Evolutionary conservation across 2,797 vertebrate species (phyloP), one percentile per base, ranked within the genome.

Genomic region (Varecia variegata): DNA sequence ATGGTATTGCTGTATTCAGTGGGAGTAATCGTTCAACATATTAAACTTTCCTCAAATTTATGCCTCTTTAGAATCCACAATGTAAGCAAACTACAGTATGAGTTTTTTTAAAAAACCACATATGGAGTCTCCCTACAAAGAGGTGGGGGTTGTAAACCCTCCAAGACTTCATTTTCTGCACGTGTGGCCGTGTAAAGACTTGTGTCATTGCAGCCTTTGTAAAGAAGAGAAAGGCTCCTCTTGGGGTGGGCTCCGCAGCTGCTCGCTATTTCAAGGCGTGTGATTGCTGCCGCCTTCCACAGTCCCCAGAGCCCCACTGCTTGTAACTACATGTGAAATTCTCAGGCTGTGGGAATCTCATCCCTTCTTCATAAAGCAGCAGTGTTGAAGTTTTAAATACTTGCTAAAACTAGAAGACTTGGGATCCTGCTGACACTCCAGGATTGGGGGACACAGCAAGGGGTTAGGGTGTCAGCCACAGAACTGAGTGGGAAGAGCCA

Each of bases 331-430:
- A 43, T 90, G 81, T 45, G 45, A 2, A 93, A 91, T 94, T 88
- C 93, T 92, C 50, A 87, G 85, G 91, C 83, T 67, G 50, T 45
- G n/a, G 62, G 82, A 20, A 52, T 87, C 54, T 56, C 83, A 62
- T 18, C 43, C n/a, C 80, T 92, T 93, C 43, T 32, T 56, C 4
- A 38, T 30, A 52, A 74, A 0, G 32, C 84, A 90, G 74, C 93
- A 92, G 71, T 84, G 54, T 35, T 93, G 81, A 87, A 30, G 86
- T 91, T 97, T 86, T 88, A 67, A 90, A 93, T 93, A 87, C 45
- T 18, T 73, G 47, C 71, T 62, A 65, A 82, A 50, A 84, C 50
- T 76, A 89, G 88, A 70, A 90, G 92, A 73, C 15, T 12, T 71
- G n/a, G 73, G n/a, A 73, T 93, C 56, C 52, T 98, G 70, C 95